Base-by-base conservation (phyloP, 2,888 invertebrate genomes). In the Hydrotaea cyrtoneurina region DNA sequence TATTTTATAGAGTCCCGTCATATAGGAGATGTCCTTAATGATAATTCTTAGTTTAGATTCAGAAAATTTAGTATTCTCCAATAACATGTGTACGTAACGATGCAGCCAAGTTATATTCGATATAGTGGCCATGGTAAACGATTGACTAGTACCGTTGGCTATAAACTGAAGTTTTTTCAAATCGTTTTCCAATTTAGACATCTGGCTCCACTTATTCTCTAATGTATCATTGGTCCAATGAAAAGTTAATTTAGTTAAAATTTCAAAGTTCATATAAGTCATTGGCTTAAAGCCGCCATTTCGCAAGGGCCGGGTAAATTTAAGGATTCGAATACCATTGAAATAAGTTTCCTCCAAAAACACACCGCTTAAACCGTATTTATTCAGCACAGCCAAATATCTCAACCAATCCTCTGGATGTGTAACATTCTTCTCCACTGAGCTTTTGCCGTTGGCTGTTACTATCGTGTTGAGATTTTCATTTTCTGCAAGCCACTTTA, bases 291-390 rank as follows among this genome's bases (percentile, higher is more conserved):
- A 74, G 4, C 57, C 57, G 2, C 19, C 21, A 15, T 23, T 21
- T n/a, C 2, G 15, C 1, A n/a, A 2, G n/a, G 73, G 73, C 10
- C 43, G 11, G n/a, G 11, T 23, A 0, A 74, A 13, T 8, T 59
- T 23, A 15, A 74, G 2, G 1, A 43, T 4, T 15, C 36, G n/a
- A 0, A 39, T 1, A 73, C 39, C 15, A 43, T 39, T 59, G 23
- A 59, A 21, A 59, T 43, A 39, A 43, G 23, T 55, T 15, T 74
- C 73, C n/a, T 74, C 59, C 23, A 74, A 3, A 23, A 73, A 23
- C 7, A 59, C 23, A 3, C 59, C 57, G 19, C n/a, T 59, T 59
- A 74, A 59, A 15, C 73, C 73, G 36, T 74, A 74, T 23, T 74
- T 74, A n/a, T 23, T 21, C 43, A 74, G 11, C 0, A 74, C 21